phyloP scores from a whole-genome alignment of 2,888 invertebrate species.

The Napeogenes inachia region DNA sequence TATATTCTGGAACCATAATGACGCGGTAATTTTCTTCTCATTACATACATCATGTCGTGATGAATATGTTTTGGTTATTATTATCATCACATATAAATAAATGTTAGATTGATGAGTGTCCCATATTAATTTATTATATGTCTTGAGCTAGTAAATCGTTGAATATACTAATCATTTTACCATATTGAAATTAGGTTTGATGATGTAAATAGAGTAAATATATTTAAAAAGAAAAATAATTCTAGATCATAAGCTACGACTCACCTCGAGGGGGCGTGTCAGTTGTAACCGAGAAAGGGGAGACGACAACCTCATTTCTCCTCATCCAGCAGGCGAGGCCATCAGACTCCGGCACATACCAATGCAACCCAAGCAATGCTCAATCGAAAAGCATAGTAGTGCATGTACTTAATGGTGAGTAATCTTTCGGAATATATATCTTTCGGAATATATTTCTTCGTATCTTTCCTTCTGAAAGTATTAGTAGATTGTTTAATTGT shows the following conservation, averaged over 20 bases:
- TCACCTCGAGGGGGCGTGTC: conserved; percentile 93
- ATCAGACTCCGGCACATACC: conserved; percentile 92
- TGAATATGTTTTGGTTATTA: conserved; percentile 11
- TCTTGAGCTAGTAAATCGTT: no score
- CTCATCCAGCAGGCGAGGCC: conserved; percentile 92
- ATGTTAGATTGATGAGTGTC: conserved; percentile 5
- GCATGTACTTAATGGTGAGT: conserved; percentile 95
- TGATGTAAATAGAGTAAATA: no score
- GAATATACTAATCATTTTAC: no score
- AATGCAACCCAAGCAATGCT: conserved; percentile 96
- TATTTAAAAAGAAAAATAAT: neutral
- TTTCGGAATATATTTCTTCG: neutral
- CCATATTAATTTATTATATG: no score
- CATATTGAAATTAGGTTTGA: no score
- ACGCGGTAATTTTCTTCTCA: conserved; percentile 80
- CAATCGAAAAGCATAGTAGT: conserved; percentile 93
- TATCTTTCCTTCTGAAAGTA: no score
- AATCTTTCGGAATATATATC: neutral
- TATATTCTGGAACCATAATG: conserved; percentile 96
- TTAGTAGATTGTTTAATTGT: no score
- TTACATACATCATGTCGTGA: neutral
- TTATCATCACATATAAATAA: neutral
- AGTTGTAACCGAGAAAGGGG: conserved; percentile 93
- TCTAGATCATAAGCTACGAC: conserved; percentile 95
- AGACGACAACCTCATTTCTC: conserved; percentile 92